Evolutionary conservation across 1,140 invertebrate species (phyloP).

Genomic region (Drosophila ohnishii): DNA sequence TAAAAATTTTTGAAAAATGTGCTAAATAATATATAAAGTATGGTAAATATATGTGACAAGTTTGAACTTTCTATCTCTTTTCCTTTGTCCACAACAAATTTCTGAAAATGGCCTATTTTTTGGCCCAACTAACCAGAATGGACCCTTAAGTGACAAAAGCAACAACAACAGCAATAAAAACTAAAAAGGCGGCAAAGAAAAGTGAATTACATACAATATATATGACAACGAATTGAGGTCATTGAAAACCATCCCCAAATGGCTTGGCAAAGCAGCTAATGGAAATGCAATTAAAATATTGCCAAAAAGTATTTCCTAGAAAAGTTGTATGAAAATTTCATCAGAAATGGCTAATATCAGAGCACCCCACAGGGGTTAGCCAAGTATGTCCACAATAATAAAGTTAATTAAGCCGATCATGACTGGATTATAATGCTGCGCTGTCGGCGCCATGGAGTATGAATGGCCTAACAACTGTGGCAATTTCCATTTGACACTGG

Average conservation of each 20-base stretch:
- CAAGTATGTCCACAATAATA: constrained; percentile 23
- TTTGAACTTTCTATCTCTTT: no score
- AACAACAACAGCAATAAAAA: constrained; percentile 38
- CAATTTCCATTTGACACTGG: constrained; percentile 28
- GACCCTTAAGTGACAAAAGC: constrained; percentile 64
- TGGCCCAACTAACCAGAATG: no score
- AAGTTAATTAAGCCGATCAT: constrained; percentile 44
- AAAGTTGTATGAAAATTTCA: constrained; percentile 3
- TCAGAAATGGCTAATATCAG: constrained; percentile 17
- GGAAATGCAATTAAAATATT: constrained; percentile 32
- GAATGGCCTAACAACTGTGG: constrained; percentile 26
- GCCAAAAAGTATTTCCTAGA: constrained; percentile 9
- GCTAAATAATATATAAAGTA: no score
- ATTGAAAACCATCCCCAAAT: constrained; percentile 13
- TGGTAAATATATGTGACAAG: no score
- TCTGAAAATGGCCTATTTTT: no score
- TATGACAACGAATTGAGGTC: constrained; percentile 49
- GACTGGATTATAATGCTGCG: constrained; percentile 28
- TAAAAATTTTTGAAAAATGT: no score
- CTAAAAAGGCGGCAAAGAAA: constrained; percentile 31
- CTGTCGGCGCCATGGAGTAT: constrained; percentile 10
- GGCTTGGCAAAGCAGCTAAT: not conserved
- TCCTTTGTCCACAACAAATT: no score
- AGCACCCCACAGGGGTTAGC: constrained; percentile 3
- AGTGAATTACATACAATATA: constrained; percentile 23